Evolutionary conservation across 1,140 invertebrate genomes (phyloP), one percentile per base, ranked within the genome.

Genomic region (Procambarus virginalis): DNA sequence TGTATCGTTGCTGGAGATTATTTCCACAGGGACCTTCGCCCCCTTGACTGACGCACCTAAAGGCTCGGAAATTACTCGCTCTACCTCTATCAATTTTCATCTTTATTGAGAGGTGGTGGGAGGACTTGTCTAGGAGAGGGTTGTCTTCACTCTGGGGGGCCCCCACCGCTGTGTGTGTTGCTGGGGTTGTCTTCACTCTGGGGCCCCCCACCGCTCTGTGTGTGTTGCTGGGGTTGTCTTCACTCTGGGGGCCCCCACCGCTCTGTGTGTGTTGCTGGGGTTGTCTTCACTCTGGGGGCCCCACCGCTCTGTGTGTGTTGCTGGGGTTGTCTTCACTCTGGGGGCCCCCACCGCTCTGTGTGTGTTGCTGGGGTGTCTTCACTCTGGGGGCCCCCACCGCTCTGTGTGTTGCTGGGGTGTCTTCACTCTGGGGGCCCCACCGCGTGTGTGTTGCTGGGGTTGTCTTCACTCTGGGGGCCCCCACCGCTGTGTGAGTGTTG

Each of bases 81-180:
- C 84, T 86, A 78, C 73, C 84, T 86, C 84, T 78, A 86, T 64
- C 75, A 86, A 86, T 86, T 86, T 86, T 86, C 84, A 86, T 86
- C 84, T 77, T 86, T 78, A 86, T 10, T 45, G 84, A 10, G 76
- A 79, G 55, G 73, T 48, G 85, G 4, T 46, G 49, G 51, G 51
- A 55, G 51, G 55, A 51, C 14, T 60, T 17, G 9, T 17, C 49
- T 6, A n/a, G 60, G 60, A 17, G 17, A 20, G 55, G 4, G 12
- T 64, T 64, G 5, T 14, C 20, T 64, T 64, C 14, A 64, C 14
- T 64, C 2, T 5, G 14, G 60, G 12, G 60, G 10, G 60, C 17
- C 4, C 17, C 1, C 17, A 17, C 4, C 12, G 12, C 4, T 49
- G 78, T 80, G 78, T 49, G 78, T 80, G 46, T 80, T 48, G 6